Evolutionary conservation across 2,888 invertebrate species (phyloP), one percentile per base, ranked within the genome.

Genomic region (Drosophila crucigera): DNA sequence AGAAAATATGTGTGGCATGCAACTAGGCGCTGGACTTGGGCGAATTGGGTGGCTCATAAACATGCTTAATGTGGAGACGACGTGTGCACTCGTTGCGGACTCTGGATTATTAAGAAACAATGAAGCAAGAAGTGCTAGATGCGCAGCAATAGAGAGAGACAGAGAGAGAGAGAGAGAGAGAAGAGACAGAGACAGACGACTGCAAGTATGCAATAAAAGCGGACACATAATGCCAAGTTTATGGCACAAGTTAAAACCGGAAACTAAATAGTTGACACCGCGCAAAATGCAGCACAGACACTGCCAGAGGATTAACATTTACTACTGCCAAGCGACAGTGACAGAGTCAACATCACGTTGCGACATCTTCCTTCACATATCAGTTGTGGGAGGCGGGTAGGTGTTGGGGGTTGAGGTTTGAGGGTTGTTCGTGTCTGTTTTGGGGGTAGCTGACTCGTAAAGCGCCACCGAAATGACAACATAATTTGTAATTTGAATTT

Each of bases 401-500:
- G 14, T 35, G 25, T 25, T 25, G 25, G 2, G 33, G 25, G 30
- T 30, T 30, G 30, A 30, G 30, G 28, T 28, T 33, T 33, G 11
- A 4, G 33, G 35, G 35, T 35, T 35, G 35, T 35, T 35, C 35
- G 16, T 35, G 22, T 64, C 37, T 35, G 14, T 35, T 35, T 37
- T n/a, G 58, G 61, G 64, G 65, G 67, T 47, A 35, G 55, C 52
- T 60, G 59, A 50, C 84, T 84, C 86, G 77, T 86, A 86, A 86
- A 88, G 80, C 80, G 76, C 83, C 58, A 58, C 71, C 73, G 56
- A 89, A 89, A 89, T 84, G 88, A 84, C 83, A 86, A 82, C 90
- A 90, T 89, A 90, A 89, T 90, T 88, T 89, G 90, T 89, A 89
- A 88, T 89, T 89, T 90, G 90, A 90, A 89, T 89, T 87, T 85